A percentile compares a stretch with the other conserved stretches of the same genome.
Conservation (phyloP, 2,888 invertebrate species). For the Ommatoiulus sabulosus region DNA sequence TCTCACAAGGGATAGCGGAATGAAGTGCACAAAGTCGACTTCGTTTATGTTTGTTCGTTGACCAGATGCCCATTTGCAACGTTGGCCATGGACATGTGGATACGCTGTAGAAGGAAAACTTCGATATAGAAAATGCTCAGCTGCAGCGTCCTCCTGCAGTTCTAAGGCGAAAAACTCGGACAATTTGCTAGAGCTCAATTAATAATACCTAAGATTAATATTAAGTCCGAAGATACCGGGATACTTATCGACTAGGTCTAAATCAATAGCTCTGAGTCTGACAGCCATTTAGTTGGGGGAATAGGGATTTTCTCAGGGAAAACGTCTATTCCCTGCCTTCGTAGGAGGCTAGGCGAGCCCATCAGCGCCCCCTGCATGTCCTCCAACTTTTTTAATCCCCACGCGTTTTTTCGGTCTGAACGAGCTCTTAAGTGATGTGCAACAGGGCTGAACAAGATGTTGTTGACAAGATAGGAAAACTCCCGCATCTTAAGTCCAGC, state of each 20-base stretch:
- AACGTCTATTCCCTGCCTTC: not conserved
- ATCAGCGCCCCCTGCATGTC: conserved; percentile 1
- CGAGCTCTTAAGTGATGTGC: conserved; percentile 19
- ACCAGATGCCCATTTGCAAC: too few relatives aligned
- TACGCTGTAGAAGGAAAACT: too few relatives aligned
- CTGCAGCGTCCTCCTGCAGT: too few relatives aligned
- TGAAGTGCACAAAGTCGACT: too few relatives aligned
- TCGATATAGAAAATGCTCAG: too few relatives aligned
- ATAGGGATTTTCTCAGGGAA: not conserved
- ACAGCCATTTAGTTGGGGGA: not conserved
- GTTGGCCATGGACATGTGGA: too few relatives aligned
- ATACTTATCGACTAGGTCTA: not conserved
- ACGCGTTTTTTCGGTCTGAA: not conserved
- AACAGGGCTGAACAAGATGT: conserved; percentile 19
- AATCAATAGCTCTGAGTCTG: not conserved
- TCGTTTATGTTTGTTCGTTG: too few relatives aligned
- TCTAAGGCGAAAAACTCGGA: too few relatives aligned
- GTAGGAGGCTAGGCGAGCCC: not conserved
- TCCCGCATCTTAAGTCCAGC: conserved; percentile 19
- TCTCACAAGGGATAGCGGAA: too few relatives aligned
- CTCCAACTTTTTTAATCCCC: conserved; percentile 19
- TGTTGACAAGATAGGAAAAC: conserved; percentile 19
- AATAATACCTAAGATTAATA: not conserved
- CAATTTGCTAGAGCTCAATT: not conserved
- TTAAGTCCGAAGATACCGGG: not conserved